A percentile compares a stretch with the other conserved stretches of the same genome.
phyloP scores from a whole-genome alignment of 2,113 vertebrate genomes.

The Carettochelys insculpta region DNA sequence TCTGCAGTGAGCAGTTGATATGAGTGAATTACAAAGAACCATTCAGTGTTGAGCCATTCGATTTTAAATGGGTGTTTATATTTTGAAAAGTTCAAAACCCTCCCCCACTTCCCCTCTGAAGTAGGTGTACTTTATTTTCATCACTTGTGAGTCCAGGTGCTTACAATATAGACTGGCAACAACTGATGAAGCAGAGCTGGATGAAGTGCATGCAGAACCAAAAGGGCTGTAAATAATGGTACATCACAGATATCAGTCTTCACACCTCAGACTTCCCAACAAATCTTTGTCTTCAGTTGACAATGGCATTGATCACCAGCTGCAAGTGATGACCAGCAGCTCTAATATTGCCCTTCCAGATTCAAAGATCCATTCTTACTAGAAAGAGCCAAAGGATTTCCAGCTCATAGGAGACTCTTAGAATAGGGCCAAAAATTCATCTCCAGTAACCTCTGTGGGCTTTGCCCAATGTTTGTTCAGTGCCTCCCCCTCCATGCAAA shows the following conservation, averaged over 20 bases:
- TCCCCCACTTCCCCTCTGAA: rapidly evolving
- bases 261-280: constrained; percentile 52
- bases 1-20: constrained; percentile 68
- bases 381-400: background rate
- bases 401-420: background rate
- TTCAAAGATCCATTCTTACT: background rate
- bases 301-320: background rate
- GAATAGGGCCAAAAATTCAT: rapidly evolving
- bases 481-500: background rate
- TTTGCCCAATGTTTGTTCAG: background rate
- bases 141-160: constrained; percentile 11
- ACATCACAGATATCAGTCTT: background rate
- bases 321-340: background rate
- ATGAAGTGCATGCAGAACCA: background rate
- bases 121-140: background rate
- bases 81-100: constrained; percentile 36
- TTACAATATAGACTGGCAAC: rapidly evolving
- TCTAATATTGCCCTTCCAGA: background rate
- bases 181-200: background rate
- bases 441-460: background rate
- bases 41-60: constrained; percentile 24
- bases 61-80: background rate
- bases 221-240: constrained; percentile 32
- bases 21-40: constrained; percentile 67
- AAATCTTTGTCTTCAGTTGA: constrained; percentile 15